Base-by-base conservation (phyloP, 2,888 invertebrate species). In the Tridacna crocea region DNA sequence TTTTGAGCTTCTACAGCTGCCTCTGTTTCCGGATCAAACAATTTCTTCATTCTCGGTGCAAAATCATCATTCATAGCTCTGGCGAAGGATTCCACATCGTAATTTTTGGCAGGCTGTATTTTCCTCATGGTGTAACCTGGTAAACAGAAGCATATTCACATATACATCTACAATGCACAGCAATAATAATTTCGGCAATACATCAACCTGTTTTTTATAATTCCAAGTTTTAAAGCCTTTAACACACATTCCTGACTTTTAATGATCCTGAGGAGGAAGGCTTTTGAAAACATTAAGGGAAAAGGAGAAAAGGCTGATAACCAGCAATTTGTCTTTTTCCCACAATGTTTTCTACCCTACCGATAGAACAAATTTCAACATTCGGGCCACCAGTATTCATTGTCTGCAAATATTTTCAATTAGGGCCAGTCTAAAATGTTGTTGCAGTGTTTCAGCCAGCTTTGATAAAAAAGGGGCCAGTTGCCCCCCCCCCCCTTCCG, bases 61-160 rank as follows among this genome's bases (percentile, higher is more conserved):
- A 94, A 94, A 86, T 94, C 94, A 77, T 92, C 92, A 83, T 94
- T 94, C 94, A 94, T 94, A n/a, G 94, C 94, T 65, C 93, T 86
- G 0, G 94, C 94, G 87, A 94, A 92, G 10, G 94, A 93, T 19
- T 94, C 91, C 19, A 94, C 94, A 89, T 94, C 94, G 88, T 94
- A 94, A 75, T 94, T 94, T 80, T 94, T 92, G 27, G 94, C 94
- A 76, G 94, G 93, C 77, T 93, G 88, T 17, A 94, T 91, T 73
- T 89, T 89, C 51, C 93, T 88, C 88, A 92, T 90, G 46, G 90
- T 92, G 87, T 94, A 94, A 17, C 93, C 94, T 94, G 36, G 48
- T 51, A 75, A 65, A 63, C 36, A 36, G 36, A 36, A 36, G 36
- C 36, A 36, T 2, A 36, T 36, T 8, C 36, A 36, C 8, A 8